These are phyloP conservation scores for Aleiodes leptofemur DNA, from an alignment of 2,888 invertebrate genomes.

Conservation along the genomic window DNA sequence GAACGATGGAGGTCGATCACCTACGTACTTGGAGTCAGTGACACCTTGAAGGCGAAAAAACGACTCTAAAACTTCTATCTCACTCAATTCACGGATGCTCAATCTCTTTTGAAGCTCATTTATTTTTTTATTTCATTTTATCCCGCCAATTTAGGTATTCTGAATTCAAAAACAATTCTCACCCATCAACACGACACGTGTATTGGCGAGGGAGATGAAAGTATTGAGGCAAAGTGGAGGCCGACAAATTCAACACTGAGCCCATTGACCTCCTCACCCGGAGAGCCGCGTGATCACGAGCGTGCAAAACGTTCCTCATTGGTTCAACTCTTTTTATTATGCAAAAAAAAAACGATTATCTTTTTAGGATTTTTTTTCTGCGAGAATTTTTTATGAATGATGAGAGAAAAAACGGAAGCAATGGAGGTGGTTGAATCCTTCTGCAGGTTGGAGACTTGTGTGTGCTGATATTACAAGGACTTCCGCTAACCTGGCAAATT, in stretches of 20 bases:
- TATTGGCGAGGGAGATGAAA: conserved; percentile 15
- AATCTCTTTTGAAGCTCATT: too few relatives aligned
- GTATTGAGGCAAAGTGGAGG: neutral
- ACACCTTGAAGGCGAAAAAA: conserved; percentile 67
- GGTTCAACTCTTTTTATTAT: neutral
- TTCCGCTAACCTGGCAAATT: conserved; percentile 37
- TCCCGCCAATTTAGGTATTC: too few relatives aligned
- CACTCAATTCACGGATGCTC: neutral
- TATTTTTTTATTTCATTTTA: too few relatives aligned
- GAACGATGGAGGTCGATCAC: conserved; percentile 74
- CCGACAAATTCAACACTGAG: neutral
- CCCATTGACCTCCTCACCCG: conserved; percentile 11
- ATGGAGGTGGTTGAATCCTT: conserved; percentile 22
- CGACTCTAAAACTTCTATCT: conserved; percentile 51
- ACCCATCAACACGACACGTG: conserved; percentile 8
- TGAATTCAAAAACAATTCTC: too few relatives aligned
- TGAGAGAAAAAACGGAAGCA: conserved; percentile 1
- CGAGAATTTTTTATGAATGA: conserved; percentile 21
- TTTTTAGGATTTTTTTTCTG: conserved; percentile 6
- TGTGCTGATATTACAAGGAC: neutral
- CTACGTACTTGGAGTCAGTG: conserved; percentile 75
- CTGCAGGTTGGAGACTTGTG: neutral
- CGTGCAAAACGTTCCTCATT: neutral
- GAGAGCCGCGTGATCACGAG: neutral
- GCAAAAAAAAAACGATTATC: neutral